Conservation (phyloP, 2,113 vertebrate species). For the Lutjanus erythropterus region DNA sequence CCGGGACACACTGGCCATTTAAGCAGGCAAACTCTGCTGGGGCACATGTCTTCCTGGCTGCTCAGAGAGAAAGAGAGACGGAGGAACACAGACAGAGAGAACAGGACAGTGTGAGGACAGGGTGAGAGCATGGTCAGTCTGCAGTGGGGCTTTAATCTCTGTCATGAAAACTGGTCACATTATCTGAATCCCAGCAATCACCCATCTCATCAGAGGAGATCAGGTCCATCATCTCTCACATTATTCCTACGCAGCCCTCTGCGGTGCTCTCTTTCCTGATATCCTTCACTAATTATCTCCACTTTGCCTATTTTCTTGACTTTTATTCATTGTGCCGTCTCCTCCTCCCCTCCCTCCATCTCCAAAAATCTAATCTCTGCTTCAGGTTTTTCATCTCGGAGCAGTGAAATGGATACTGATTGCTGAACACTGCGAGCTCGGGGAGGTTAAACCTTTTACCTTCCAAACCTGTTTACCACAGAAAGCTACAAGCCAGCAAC, state of each 20-base stretch:
- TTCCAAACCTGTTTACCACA: conserved; percentile 38
- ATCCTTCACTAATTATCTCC: conserved; percentile 53
- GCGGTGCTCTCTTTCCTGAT: conserved; percentile 2
- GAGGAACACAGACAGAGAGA: background rate
- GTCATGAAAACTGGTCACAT: conserved; percentile 37
- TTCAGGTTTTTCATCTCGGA: conserved; percentile 52
- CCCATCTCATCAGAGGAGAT: conserved; percentile 32
- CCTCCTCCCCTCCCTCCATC: conserved; percentile 11
- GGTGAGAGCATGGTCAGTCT: background rate
- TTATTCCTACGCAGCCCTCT: conserved; percentile 17
- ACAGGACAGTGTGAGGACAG: conserved; percentile 3
- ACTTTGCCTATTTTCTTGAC: conserved; percentile 29
- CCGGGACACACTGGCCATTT: conserved; percentile 93
- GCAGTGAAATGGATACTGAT: conserved; percentile 46
- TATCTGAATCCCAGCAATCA: conserved; percentile 49
- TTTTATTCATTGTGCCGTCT: conserved; percentile 31
- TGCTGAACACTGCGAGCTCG: conserved; percentile 18
- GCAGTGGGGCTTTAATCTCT: background rate
- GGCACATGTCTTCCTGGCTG: conserved; percentile 90
- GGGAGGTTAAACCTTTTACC: conserved; percentile 56
- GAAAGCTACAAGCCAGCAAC: conserved; percentile 31
- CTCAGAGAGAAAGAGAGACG: conserved; percentile 36
- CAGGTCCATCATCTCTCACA: conserved; percentile 38
- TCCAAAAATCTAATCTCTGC: conserved; percentile 59
- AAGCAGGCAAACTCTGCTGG: conserved; percentile 94